Evolutionary conservation across 2,888 invertebrate genomes (phyloP).

Genomic region (Callosobruchus maculatus): DNA sequence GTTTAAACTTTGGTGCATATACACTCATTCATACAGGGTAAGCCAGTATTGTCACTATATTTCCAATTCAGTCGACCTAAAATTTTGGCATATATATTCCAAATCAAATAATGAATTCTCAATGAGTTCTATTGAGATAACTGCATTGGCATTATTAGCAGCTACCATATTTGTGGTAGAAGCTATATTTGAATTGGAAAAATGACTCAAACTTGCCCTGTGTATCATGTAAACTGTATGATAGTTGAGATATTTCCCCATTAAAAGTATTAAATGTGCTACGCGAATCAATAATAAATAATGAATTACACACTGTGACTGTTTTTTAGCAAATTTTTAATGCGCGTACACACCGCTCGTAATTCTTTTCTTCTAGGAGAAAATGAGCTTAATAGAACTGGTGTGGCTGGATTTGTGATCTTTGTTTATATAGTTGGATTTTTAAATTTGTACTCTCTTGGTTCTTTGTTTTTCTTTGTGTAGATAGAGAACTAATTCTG

Average conservation of each 20-base stretch:
- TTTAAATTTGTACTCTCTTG: not conserved
- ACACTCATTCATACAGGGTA: not conserved
- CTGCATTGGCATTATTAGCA: no score
- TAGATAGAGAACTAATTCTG: conserved; percentile 8
- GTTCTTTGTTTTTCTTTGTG: not conserved
- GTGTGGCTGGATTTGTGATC: not conserved
- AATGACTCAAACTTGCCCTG: not conserved
- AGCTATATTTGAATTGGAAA: not conserved
- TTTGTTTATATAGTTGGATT: not conserved
- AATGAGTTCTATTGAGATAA: no score
- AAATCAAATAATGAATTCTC: no score
- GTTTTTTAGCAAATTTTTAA: not conserved
- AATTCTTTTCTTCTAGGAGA: not conserved
- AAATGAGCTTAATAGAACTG: not conserved
- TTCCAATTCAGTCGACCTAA: not conserved
- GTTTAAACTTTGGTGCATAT: not conserved
- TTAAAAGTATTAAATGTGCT: not conserved
- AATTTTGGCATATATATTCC: no score
- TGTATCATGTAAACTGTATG: not conserved
- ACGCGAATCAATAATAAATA: not conserved
- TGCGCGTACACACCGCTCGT: not conserved
- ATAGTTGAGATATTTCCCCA: not conserved
- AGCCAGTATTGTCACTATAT: not conserved
- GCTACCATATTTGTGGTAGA: not conserved
- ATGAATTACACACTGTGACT: not conserved